Conservation (phyloP, 2,113 vertebrate genomes). For the Hypomesus transpacificus region DNA sequence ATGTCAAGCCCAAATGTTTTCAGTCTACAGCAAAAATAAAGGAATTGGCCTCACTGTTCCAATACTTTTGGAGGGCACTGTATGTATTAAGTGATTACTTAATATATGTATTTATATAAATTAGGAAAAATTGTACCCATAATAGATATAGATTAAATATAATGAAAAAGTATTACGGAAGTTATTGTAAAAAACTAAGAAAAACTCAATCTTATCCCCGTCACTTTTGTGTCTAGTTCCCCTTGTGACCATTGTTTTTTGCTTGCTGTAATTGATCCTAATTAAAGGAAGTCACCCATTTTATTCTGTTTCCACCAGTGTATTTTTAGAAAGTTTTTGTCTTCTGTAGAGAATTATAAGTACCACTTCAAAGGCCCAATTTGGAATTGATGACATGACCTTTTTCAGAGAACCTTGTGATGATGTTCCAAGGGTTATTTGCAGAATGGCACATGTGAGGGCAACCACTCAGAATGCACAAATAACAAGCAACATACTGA, state of each 20-base stretch:
- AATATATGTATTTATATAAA: too few relatives aligned
- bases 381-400: conserved; percentile 17
- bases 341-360: conserved; percentile 24
- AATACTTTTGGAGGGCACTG: too few relatives aligned
- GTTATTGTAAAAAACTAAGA: neutral
- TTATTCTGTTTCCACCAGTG: conserved; percentile 26
- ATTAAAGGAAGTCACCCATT: conserved; percentile 56
- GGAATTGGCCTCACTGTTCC: too few relatives aligned
- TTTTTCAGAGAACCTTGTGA: conserved; percentile 34
- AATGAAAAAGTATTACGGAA: too few relatives aligned
- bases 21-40: too few relatives aligned
- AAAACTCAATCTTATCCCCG: neutral
- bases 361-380: conserved; percentile 27
- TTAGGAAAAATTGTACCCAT: too few relatives aligned
- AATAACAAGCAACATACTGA: conserved; percentile 31
- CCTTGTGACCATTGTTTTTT: conserved; percentile 29
- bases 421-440: conserved; percentile 37
- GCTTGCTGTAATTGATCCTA: conserved; percentile 41
- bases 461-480: conserved; percentile 25
- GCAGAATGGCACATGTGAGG: conserved; percentile 45
- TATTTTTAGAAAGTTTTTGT: conserved; percentile 48
- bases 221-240: conserved; percentile 30
- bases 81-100: too few relatives aligned
- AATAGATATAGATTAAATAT: too few relatives aligned
- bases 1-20: too few relatives aligned